These are phyloP conservation scores for Aphidoletes aphidimyza DNA, from an alignment of 2,888 invertebrate genomes.

Conservation along the genomic window DNA sequence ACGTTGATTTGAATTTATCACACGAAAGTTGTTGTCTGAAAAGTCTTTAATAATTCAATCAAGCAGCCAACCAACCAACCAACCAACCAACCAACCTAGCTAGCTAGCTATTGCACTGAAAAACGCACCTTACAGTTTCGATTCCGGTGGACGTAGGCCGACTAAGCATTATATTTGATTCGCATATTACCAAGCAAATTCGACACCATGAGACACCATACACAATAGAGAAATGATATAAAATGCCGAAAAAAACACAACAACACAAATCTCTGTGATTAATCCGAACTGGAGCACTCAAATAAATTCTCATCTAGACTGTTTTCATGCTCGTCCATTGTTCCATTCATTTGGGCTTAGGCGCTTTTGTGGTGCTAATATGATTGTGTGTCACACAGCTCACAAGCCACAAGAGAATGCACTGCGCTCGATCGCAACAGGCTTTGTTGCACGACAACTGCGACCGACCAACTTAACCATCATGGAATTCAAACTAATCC, in stretches of 20 bases:
- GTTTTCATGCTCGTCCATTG: neutral
- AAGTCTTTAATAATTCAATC: conserved; percentile 18
- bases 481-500: too few species aligned
- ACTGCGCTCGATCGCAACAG: too few species aligned
- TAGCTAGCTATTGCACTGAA: neutral
- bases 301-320: conserved; percentile 29
- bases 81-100: too few species aligned
- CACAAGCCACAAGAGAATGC: too few species aligned
- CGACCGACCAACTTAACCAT: too few species aligned
- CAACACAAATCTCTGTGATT: neutral
- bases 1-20: conserved; percentile 40
- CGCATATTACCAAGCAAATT: too few species aligned
- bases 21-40: conserved; percentile 38
- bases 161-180: too few species aligned
- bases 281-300: neutral
- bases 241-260: neutral
- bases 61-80: too few species aligned
- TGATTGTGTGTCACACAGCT: neutral
- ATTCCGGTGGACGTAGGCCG: neutral
- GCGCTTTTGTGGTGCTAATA: neutral
- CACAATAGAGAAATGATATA: neutral
- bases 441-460: too few species aligned
- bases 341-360: neutral
- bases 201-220: neutral
- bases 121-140: conserved; percentile 43